Base-by-base conservation (phyloP, 2,888 invertebrate species). In the Chrysomela aeneicollis region DNA sequence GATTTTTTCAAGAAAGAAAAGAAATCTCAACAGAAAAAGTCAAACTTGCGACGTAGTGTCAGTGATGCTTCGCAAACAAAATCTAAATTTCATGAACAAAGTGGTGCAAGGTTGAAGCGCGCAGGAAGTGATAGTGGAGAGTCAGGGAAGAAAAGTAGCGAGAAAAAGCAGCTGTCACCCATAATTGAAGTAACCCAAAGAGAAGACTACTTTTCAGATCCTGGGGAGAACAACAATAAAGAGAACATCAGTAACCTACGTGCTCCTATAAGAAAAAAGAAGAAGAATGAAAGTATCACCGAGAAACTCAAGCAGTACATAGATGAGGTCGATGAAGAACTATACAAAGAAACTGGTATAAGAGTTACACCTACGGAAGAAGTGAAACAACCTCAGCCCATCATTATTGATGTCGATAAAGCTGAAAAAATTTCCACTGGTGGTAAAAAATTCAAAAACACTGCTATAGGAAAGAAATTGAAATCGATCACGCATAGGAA, bases 161-260 rank as follows among this genome's bases (percentile, higher is more conserved):
- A 87, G 61, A 90, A 90, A 76, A 85, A 88, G 63, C 92, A 91
- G 76, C 79, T 93, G 18, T 92, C 92, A 8, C 93, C 93, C 0
- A 93, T 93, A 57, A 92, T 92, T 70, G 93, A 93, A 82, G 89
- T 89, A 68, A 87, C 90, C 10, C 91, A 89, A 15, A 85, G 89
- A 69, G 90, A 90, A 73, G 90, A 91, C 77, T 90, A 89, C 75
- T 90, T 64, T 69, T 35, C 68, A 32, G 55, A 61, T 22, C 49
- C 58, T 21, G 61, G 59, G 30, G 21, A 64, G 30, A 55, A 66
- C 37, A 58, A 18, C n/a, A 59, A 66, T 26, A 66, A 67, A 19
- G 61, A 63, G 32, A 69, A 67, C 17, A 35, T 65, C 18, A 68
- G 71, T 46, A 71, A 74, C 58, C 65, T 73, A 65, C 68, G 63